phyloP scores from a whole-genome alignment of 2,113 vertebrate genomes.

The Hippocampus guttulatus region DNA sequence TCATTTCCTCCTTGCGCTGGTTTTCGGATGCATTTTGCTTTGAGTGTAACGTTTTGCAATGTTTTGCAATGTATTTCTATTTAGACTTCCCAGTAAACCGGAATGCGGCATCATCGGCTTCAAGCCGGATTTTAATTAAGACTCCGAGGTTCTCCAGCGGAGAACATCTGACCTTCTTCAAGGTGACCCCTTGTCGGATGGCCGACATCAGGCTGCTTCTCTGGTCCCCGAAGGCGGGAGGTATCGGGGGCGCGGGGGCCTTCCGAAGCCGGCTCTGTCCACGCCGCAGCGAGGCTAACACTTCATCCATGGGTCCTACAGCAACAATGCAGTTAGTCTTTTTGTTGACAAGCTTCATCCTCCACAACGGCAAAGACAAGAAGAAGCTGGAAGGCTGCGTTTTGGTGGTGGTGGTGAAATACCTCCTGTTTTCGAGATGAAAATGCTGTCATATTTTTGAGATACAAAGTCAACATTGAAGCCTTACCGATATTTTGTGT shows the following conservation, averaged over 20 bases:
- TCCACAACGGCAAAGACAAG: slow-evolving; percentile 11
- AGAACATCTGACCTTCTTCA: slow-evolving; percentile 76
- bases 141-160: background rate
- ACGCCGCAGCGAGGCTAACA: slow-evolving; percentile 84
- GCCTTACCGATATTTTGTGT: slow-evolving; percentile 79
- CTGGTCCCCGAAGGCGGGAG: slow-evolving; percentile 34
- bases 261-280: slow-evolving; percentile 72
- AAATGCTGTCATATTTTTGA: too few species aligned
- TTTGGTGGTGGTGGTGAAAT: slow-evolving; percentile 21
- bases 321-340: background rate
- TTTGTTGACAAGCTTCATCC: slow-evolving; percentile 5
- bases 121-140: background rate
- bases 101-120: background rate
- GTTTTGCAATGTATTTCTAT: too few species aligned
- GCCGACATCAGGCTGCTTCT: slow-evolving; percentile 80
- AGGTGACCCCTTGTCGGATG: slow-evolving; percentile 85
- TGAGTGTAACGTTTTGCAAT: too few species aligned
- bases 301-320: slow-evolving; percentile 89
- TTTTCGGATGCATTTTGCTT: too few species aligned
- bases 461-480: background rate
- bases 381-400: slow-evolving; percentile 4
- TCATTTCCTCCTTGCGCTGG: too few species aligned
- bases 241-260: background rate
- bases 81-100: too few species aligned
- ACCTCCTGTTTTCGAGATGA: slow-evolving; percentile 1